A percentile compares a stretch with the other conserved stretches of the same genome.
Conservation (phyloP, 1,140 invertebrate genomes). For the Dendrolimus punctatus region DNA sequence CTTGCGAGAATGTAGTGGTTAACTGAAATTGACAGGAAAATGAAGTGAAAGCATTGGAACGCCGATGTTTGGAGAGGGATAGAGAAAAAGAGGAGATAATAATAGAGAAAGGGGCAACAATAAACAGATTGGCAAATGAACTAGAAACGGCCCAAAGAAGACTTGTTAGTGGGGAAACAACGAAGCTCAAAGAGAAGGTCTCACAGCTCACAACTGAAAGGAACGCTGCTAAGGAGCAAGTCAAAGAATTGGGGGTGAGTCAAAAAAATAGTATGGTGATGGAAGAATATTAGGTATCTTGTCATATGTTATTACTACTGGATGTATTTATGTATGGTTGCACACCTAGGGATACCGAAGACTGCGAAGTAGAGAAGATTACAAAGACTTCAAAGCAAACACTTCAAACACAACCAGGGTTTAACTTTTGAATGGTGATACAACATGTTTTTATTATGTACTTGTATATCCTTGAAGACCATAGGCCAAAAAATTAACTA, state of each 20-base stretch:
- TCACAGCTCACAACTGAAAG: conserved; percentile 47
- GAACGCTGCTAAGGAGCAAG: conserved; percentile 49
- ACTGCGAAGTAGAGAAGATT: too few species aligned
- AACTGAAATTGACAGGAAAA: conserved; percentile 43
- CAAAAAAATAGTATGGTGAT: not conserved
- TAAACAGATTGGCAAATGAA: conserved; percentile 67
- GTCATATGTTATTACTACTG: too few species aligned
- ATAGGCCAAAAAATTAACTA: too few species aligned
- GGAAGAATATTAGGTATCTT: too few species aligned
- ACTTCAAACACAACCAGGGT: too few species aligned
- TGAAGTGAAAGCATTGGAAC: conserved; percentile 68
- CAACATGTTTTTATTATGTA: too few species aligned
- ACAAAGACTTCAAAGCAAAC: too few species aligned
- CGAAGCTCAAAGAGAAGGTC: conserved; percentile 48
- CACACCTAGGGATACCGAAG: too few species aligned
- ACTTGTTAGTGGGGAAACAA: conserved; percentile 35
- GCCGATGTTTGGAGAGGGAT: conserved; percentile 69
- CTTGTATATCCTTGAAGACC: too few species aligned
- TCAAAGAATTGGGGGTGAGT: conserved; percentile 62
- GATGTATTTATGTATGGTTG: too few species aligned
- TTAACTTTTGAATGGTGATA: too few species aligned
- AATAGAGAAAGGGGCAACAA: conserved; percentile 70
- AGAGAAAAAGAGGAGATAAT: conserved; percentile 69
- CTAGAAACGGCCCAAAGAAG: conserved; percentile 67
- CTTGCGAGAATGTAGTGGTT: too few species aligned